Percentiles rank a stretch among this genome's conserved stretches.
Evolutionary conservation across 1,140 invertebrate species (phyloP).

Genomic region (Thaumetopoea pityocampa): DNA sequence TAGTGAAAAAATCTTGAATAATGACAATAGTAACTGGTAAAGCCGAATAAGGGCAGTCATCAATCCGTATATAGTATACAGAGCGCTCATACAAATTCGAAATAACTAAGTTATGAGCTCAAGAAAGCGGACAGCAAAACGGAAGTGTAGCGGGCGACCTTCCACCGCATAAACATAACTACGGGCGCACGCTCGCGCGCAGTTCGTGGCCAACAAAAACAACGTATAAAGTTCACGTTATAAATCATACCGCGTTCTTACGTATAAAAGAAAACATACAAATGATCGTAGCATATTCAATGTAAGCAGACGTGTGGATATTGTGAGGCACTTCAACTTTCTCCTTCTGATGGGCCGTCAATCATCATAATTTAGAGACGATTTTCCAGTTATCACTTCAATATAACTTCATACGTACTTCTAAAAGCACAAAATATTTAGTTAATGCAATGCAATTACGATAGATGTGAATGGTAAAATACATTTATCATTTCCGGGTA

Average conservation of each 20-base stretch:
- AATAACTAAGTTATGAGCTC: constrained; percentile 22
- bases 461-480: too few species aligned
- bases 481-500: too few species aligned
- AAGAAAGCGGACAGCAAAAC: constrained; percentile 30
- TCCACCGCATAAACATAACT: constrained; percentile 12
- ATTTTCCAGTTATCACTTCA: constrained; percentile 52
- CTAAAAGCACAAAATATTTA: too few species aligned
- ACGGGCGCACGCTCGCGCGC: constrained; percentile 7
- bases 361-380: constrained; percentile 49
- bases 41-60: constrained; percentile 11
- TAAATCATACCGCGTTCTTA: constrained; percentile 7
- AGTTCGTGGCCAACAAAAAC: constrained; percentile 10
- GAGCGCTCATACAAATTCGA: constrained; percentile 19
- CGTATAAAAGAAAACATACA: constrained; percentile 24
- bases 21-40: constrained; percentile 14
- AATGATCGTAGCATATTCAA: constrained; percentile 32
- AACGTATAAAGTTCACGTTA: constrained; percentile 3
- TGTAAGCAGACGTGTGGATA: constrained; percentile 55
- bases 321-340: constrained; percentile 60
- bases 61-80: constrained; percentile 15
- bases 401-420: constrained; percentile 23
- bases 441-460: too few species aligned
- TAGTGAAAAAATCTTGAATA: constrained; percentile 6
- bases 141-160: constrained; percentile 27
- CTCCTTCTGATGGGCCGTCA: constrained; percentile 62